Evolutionary conservation across 2,113 vertebrate genomes (phyloP).

Genomic region (Barnardius zonarius): DNA sequence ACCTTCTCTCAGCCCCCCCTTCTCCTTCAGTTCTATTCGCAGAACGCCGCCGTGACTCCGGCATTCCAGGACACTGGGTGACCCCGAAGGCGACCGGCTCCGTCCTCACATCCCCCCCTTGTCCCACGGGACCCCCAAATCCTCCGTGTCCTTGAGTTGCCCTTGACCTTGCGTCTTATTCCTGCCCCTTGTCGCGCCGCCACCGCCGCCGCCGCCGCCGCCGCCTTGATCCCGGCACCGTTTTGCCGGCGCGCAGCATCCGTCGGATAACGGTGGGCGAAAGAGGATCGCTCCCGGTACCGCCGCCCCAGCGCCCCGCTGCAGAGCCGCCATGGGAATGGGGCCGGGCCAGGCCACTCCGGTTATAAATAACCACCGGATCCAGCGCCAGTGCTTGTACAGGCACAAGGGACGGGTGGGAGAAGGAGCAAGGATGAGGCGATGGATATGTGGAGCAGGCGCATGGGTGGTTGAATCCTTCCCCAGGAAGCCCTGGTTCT

Average conservation of each 20-base stretch:
- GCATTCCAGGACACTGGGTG: not conserved
- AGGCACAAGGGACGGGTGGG: not conserved
- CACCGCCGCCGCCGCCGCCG: too few species aligned
- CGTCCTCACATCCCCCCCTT: not conserved
- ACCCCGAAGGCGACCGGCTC: not conserved
- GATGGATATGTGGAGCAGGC: not conserved
- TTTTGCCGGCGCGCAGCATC: not conserved
- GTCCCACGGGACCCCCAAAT: not conserved
- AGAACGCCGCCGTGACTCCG: not conserved
- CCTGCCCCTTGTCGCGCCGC: not conserved
- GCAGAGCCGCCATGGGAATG: not conserved
- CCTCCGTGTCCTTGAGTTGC: not conserved
- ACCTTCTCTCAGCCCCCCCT: not conserved
- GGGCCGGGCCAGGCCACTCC: not conserved
- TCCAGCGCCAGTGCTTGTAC: not conserved
- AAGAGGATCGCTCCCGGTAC: slow-evolving; percentile 41
- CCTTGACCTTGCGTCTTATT: not conserved
- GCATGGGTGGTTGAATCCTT: not conserved
- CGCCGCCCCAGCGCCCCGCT: not conserved
- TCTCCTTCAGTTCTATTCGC: not conserved
- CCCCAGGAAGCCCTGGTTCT: not conserved
- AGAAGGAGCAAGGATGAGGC: not conserved
- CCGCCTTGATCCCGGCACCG: not conserved
- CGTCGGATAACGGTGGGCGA: not conserved
- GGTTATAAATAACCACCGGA: not conserved